These are phyloP conservation scores for Coenonympha glycerion DNA, from an alignment of 2,888 invertebrate species.

Conservation along the genomic window DNA sequence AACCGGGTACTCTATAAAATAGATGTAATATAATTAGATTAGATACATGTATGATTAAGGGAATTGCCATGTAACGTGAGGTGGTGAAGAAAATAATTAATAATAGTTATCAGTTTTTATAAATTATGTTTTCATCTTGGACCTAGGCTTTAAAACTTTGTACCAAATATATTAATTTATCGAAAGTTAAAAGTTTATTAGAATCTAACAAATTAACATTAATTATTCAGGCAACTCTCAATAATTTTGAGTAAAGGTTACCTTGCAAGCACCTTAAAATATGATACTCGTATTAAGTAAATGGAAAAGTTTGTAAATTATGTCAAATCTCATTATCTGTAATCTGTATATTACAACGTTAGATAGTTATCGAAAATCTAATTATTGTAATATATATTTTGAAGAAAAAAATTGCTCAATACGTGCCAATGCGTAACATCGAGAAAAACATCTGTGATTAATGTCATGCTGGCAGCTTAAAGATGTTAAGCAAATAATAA, in stretches of 20 bases:
- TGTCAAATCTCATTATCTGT: background rate
- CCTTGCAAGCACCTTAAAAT: background rate
- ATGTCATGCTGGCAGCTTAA: constrained; percentile 15
- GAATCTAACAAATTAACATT: too few relatives aligned
- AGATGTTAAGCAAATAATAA: background rate
- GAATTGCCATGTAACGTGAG: background rate
- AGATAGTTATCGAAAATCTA: background rate
- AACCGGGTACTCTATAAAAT: background rate
- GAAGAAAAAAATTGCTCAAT: constrained; percentile 16
- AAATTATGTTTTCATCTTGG: background rate
- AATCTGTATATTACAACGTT: too few relatives aligned
- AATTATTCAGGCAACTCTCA: too few relatives aligned
- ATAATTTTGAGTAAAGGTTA: too few relatives aligned
- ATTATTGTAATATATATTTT: background rate
- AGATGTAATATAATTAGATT: background rate
- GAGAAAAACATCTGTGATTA: constrained; percentile 14
- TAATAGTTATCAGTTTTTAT: background rate
- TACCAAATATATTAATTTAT: background rate
- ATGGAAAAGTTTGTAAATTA: background rate
- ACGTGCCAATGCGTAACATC: constrained; percentile 17
- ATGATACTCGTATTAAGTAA: background rate
- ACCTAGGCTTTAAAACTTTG: background rate
- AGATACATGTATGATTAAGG: background rate
- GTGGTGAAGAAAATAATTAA: background rate
- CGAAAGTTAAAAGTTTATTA: too few relatives aligned